Evolutionary conservation across 2,888 invertebrate species (phyloP).

Genomic region (Nematopogon swammerdamellus): DNA sequence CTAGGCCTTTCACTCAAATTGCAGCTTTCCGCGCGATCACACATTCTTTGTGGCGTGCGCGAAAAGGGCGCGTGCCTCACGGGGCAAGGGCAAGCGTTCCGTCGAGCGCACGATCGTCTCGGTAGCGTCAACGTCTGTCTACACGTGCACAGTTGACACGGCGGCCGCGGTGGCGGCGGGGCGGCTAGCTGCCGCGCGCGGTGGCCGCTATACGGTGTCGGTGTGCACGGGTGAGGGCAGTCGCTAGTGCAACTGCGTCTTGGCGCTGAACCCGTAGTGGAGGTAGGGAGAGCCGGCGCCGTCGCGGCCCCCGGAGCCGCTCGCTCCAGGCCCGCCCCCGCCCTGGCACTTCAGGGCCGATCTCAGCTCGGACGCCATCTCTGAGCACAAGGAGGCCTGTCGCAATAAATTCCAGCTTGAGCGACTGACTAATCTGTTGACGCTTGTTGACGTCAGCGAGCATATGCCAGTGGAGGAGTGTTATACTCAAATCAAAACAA

Average conservation of each 20-base stretch:
- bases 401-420: not conserved
- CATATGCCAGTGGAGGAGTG: not conserved
- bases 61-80: no score
- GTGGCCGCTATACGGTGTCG: not conserved
- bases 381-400: conserved; percentile 69
- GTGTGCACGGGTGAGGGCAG: conserved; percentile 24
- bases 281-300: conserved; percentile 62
- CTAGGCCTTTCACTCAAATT: no score
- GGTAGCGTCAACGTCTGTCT: no score
- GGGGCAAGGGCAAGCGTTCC: no score
- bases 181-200: not conserved
- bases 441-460: no score
- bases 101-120: no score
- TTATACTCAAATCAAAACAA: no score
- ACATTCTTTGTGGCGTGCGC: no score
- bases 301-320: conserved; percentile 31
- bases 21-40: no score
- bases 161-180: no score
- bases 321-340: conserved; percentile 36
- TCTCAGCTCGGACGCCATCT: conserved; percentile 70
- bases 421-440: no score
- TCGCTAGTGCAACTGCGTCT: conserved; percentile 50
- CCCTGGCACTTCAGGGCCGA: conserved; percentile 66
- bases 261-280: conserved; percentile 61
- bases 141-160: no score